A percentile compares a stretch with the other conserved stretches of the same genome.
Evolutionary conservation across 1,140 invertebrate genomes (phyloP).

Genomic region (Caerostris extrusa): DNA sequence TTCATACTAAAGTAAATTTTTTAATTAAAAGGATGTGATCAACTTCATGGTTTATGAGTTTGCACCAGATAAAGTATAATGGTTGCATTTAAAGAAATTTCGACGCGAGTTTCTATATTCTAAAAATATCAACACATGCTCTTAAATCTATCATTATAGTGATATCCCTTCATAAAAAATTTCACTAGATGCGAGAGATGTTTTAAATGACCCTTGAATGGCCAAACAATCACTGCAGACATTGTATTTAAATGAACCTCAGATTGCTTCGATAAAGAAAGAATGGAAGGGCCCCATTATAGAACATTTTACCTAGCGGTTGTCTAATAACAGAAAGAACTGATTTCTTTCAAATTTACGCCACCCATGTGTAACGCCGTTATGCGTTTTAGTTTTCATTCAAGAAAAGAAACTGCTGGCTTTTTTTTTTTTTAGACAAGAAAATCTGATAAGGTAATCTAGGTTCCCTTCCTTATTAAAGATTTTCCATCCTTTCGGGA

Average conservation of each 20-base stretch:
- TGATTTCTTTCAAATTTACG: background rate
- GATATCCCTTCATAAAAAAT: background rate
- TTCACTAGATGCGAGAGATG: background rate
- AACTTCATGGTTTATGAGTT: too few relatives aligned
- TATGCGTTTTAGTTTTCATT: background rate
- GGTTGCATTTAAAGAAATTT: too few relatives aligned
- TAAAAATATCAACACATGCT: too few relatives aligned
- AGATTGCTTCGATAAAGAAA: slow-evolving; percentile 20
- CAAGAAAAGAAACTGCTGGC: background rate
- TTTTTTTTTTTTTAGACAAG: too few relatives aligned
- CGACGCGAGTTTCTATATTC: too few relatives aligned
- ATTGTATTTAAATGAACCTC: slow-evolving; percentile 13
- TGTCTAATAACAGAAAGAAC: slow-evolving; percentile 4
- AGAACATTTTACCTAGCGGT: slow-evolving; percentile 26
- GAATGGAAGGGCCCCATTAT: background rate
- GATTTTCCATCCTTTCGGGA: too few relatives aligned
- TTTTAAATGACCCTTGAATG: background rate
- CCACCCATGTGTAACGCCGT: slow-evolving; percentile 27
- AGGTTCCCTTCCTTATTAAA: too few relatives aligned
- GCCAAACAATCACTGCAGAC: background rate
- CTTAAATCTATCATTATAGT: background rate
- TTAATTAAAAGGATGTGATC: too few relatives aligned
- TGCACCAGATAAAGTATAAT: too few relatives aligned
- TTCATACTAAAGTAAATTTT: too few relatives aligned
- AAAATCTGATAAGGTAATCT: too few relatives aligned